Base-by-base conservation (phyloP, 2,797 vertebrate genomes). In the Chrysocyon brachyurus region DNA sequence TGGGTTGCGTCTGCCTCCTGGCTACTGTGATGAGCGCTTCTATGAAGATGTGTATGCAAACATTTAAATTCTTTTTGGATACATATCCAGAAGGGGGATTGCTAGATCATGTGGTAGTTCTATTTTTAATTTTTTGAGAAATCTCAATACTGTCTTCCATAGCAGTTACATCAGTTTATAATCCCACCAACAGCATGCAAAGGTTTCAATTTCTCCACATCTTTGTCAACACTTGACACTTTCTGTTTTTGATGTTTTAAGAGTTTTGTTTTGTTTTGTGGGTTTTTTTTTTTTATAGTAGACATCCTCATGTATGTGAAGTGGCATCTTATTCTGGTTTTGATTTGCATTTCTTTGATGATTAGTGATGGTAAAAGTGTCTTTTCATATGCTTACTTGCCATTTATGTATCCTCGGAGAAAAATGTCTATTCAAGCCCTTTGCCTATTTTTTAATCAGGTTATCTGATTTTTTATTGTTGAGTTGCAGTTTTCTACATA, bases 351-450 rank as follows among this genome's bases (percentile, higher is more conserved):
- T 90, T 84, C 68, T 56, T 49, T 64, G 52, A 56, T 82, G 40
- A 73, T 52, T 52, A 73, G 61, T 66, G 61, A 56, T 56, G 73
- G 3, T 73, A 79, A 83, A 79, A 83, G 11, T n/a, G 11, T 91
- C 40, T 73, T 61, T 90, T 73, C 79, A 73, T 91, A 61, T 52
- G 56, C 8, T 52, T 83, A 28, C 3, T 10, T 61, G 79, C 24
- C 70, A 90, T 36, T 85, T 59, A 68, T 17, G 22, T 36, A 68
- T 66, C 52, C 83, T 77, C 77, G n/a, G 52, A 85, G 54, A 78
- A 78, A 78, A 78, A 78, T n/a, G n/a, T 85, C 70, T 94, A 68
- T 49, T 90, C 28, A 77, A 84, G 36, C 19, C 24, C 31, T 90
- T 77, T 90, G 59, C 14, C 40, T 31, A 24, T 84, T 90, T 94